Conservation (phyloP, 2,113 vertebrate genomes). For the Callithrix jacchus region DNA sequence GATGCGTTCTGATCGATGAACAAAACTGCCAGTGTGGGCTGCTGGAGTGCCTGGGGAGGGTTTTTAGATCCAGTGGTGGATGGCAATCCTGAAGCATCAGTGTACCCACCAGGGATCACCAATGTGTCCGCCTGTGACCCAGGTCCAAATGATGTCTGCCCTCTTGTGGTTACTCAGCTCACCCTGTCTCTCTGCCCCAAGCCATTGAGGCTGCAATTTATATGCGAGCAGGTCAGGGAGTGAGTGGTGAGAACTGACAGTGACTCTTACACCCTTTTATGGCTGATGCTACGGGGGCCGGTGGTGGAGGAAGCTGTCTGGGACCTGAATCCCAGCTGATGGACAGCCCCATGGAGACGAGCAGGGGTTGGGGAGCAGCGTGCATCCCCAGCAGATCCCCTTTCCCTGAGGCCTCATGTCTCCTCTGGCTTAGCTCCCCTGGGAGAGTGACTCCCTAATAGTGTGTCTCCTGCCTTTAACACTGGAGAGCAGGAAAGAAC, state of each 20-base stretch:
- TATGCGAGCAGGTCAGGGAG: not conserved
- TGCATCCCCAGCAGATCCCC: not conserved
- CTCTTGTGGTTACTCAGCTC: fast-evolving
- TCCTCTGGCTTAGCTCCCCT: not conserved
- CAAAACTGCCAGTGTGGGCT: not conserved
- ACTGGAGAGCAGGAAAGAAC: not conserved
- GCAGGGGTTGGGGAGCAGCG: fast-evolving
- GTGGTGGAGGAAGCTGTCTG: not conserved
- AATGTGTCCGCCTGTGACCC: not conserved
- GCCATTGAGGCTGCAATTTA: not conserved
- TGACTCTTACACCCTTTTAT: slow-evolving; percentile 23
- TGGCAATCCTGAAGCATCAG: not conserved
- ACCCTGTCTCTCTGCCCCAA: not conserved
- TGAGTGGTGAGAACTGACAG: not conserved
- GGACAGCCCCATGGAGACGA: not conserved
- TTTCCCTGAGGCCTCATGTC: not conserved
- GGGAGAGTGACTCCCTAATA: no score
- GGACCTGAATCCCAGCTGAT: not conserved
- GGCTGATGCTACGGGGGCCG: not conserved
- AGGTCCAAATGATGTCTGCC: not conserved
- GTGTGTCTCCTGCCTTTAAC: not conserved
- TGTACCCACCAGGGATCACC: no score
- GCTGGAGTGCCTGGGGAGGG: not conserved
- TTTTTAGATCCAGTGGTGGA: not conserved
- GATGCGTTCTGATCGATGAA: not conserved